phyloP scores from a whole-genome alignment of 2,113 vertebrate species.

The Setophaga kirtlandii region DNA sequence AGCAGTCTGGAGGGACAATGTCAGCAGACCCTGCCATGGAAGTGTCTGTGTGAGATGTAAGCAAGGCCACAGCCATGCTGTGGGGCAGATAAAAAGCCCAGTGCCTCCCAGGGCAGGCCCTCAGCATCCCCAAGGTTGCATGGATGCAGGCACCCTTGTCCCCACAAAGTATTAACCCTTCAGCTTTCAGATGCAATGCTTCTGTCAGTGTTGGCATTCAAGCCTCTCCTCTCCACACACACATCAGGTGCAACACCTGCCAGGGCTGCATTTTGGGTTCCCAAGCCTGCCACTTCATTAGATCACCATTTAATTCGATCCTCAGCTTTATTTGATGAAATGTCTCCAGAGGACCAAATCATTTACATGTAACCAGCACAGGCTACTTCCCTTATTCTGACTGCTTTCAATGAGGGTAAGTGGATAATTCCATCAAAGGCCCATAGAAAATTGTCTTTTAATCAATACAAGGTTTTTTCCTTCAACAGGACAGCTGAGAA shows the following conservation, averaged over 20 bases:
- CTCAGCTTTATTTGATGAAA: constrained; percentile 46
- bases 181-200: background rate
- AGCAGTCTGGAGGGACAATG: background rate
- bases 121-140: background rate
- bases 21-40: background rate
- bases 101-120: fast-evolving
- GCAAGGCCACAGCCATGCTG: background rate
- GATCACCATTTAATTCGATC: background rate
- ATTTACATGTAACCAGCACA: constrained; percentile 30
- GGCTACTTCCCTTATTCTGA: constrained; percentile 33
- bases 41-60: background rate
- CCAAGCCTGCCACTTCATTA: constrained; percentile 21
- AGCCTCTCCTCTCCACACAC: background rate
- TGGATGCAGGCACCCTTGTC: background rate
- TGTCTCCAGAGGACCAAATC: constrained; percentile 9
- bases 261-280: constrained; percentile 25
- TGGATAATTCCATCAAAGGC: constrained; percentile 34
- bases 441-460: constrained; percentile 3
- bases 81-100: background rate
- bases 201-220: background rate
- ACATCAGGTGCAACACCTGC: background rate
- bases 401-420: constrained; percentile 6
- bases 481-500: background rate
- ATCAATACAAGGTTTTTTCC: background rate
- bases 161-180: background rate